Base-by-base conservation (phyloP, 2,888 invertebrate species). In the Globia sparganii region DNA sequence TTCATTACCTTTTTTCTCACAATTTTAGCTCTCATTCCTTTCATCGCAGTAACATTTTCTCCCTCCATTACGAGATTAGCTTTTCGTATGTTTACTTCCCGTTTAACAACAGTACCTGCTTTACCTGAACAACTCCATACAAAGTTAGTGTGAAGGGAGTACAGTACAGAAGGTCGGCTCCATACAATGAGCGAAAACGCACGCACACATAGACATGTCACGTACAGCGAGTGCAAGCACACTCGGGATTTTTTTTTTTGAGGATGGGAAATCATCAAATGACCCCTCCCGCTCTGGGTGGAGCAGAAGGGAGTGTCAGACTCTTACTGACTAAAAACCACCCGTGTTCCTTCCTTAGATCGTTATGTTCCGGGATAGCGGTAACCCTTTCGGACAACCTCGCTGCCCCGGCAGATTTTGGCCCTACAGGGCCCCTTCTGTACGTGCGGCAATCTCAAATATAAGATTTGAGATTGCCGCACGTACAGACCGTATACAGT, bases 61-160 rank as follows among this genome's bases (percentile, higher is more conserved):
- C 28, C 28, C 37, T 31, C 78, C 64, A 80, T 77, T 84, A 77
- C 74, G 34, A 25, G 72, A 80, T 83, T 77, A 77, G 74, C 71
- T 37, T 58, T 77, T 62, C 49, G 25, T 70, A 58, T 75, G 67
- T 61, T 71, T 68, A 71, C 64, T 75, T 61, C 37, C 0, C 46
- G 25, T 58, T 49, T 34, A 77, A 73, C 69, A 81, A 80, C 68
- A n/a, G 40, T 62, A 72, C 34, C 62, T 73, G n/a, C 65, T 80
- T 76, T 53, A 37, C 43, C 61, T 66, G 74, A 84, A 72, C 61
- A 80, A 77, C 75, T 81, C 75, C 25, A 78, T 75, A 71, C 66
- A 58, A 78, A 81, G 70, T 85, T 75, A 62, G 69, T 68, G 13
- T 72, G 28, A 0, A n/a, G 4, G 21, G n/a, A 37, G 5, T 37